Conservation (phyloP, 2,113 vertebrate species). For the Puma concolor region DNA sequence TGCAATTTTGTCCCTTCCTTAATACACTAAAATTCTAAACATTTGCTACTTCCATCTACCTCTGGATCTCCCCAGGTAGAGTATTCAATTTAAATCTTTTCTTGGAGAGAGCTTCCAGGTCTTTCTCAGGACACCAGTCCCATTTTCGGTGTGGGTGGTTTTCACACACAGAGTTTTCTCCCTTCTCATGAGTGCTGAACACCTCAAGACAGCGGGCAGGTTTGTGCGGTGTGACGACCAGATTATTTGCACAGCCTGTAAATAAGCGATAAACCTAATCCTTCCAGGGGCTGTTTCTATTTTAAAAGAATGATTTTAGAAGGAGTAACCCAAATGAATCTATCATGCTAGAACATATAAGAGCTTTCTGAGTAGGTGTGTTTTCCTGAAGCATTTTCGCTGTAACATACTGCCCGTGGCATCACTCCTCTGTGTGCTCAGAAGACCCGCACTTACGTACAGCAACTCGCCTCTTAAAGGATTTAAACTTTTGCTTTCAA, state of each 20-base stretch:
- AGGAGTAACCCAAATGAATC: neutral
- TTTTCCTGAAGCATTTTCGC: neutral
- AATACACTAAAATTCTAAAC: constrained; percentile 1
- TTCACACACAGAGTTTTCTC: neutral
- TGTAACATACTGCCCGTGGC: rapidly evolving
- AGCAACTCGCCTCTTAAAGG: neutral
- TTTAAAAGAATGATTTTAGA: neutral
- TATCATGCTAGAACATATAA: neutral
- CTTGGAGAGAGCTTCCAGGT: neutral
- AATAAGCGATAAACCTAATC: neutral
- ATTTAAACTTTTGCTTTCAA: neutral
- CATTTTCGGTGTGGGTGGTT: neutral
- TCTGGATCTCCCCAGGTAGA: constrained; percentile 9
- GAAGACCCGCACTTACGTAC: neutral
- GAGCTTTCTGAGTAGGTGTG: neutral
- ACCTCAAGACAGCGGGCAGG: neutral
- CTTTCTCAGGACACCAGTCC: neutral
- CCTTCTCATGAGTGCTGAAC: neutral
- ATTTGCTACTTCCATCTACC: neutral
- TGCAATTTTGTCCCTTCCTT: constrained; percentile 7
- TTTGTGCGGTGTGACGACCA: neutral
- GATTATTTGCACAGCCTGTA: neutral
- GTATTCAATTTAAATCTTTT: neutral
- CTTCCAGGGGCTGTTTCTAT: neutral
- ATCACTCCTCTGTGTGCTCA: neutral